Evolutionary conservation across 1,140 invertebrate species (phyloP).

Genomic region (Drosophila varians): DNA sequence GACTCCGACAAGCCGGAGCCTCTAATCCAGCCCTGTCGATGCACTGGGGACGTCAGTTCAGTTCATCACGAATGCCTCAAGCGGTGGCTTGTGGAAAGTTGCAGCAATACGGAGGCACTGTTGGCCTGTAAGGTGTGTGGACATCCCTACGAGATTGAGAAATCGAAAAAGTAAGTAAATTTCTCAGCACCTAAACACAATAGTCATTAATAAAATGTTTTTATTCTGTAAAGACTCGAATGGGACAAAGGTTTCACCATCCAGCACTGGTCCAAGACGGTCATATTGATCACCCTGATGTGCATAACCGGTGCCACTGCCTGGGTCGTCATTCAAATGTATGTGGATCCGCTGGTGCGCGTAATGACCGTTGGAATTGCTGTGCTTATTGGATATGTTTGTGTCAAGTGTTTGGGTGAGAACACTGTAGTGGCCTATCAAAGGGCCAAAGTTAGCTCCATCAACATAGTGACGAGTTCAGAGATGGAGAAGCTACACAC

Average conservation of each 20-base stretch:
- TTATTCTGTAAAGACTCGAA: conserved; percentile 85
- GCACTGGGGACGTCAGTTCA: conserved; percentile 94
- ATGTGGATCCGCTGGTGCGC: conserved; percentile 90
- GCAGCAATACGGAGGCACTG: conserved; percentile 85
- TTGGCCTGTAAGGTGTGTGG: conserved; percentile 92
- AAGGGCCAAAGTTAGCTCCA: conserved; percentile 93
- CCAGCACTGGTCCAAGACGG: conserved; percentile 89
- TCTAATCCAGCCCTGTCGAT: conserved; percentile 94
- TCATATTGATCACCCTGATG: conserved; percentile 89
- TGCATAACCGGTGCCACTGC: conserved; percentile 89
- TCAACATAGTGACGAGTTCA: conserved; percentile 88
- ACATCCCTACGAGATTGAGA: conserved; percentile 89
- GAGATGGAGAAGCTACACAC: conserved; percentile 82
- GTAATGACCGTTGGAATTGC: conserved; percentile 92
- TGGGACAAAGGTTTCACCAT: conserved; percentile 92
- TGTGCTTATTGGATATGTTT: conserved; percentile 92
- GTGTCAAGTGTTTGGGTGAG: conserved; percentile 92
- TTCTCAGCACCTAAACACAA: no score
- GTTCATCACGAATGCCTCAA: conserved; percentile 97
- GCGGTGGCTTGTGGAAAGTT: conserved; percentile 91
- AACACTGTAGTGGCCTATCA: conserved; percentile 94
- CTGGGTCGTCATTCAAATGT: conserved; percentile 93
- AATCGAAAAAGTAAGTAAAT: conserved; percentile 86
- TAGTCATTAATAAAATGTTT: not conserved
- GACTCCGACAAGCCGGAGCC: conserved; percentile 91